Base-by-base conservation (phyloP, 2,113 vertebrate genomes). In the Pelecanoides urinatrix region DNA sequence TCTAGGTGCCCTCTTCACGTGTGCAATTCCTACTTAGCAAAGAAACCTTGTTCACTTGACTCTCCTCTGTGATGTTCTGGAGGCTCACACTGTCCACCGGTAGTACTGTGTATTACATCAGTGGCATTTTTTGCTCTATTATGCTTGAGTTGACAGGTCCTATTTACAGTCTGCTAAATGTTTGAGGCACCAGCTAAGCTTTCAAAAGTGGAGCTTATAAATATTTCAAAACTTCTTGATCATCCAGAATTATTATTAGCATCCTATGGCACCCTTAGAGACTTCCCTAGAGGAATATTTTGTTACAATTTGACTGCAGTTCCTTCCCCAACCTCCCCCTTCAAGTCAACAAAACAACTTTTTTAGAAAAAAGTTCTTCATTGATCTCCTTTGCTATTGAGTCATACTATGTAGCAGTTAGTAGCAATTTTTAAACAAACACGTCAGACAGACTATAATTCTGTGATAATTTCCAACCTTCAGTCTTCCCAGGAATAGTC, bases 201-300 rank as follows among this genome's bases (percentile, higher is more conserved):
- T 83, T 82, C 40, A 40, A 52, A 94, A 86, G 55, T 44, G 49
- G 67, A 70, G 14, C 44, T 74, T 88, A 70, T 88, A 77, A 94
- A 88, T 71, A 67, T 61, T 92, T 93, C 38, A 86, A 71, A 86
- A 67, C 20, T 70, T 58, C 26, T 83, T 80, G 32, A 73, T 77
- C 38, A 90, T 86, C 25, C 59, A 80, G 82, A 86, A 63, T 90
- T 92, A 85, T 72, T 95, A 76, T 70, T 83, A 62, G 49, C 42
- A 86, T 90, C 71, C 30, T 34, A 22, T 49, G 58, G 14, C 36
- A 82, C 8, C 67, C 36, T 86, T 66, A 40, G 45, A 88, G 49
- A 79, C 27, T 59, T 38, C 8, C 21, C 11, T 42, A 88, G 38
- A 79, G 63, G 42, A 70, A 50, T 68, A 26, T 61, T 68, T 85